These are phyloP conservation scores for Drepanosiphum platanoidis DNA, from an alignment of 2,888 invertebrate genomes.

Conservation along the genomic window DNA sequence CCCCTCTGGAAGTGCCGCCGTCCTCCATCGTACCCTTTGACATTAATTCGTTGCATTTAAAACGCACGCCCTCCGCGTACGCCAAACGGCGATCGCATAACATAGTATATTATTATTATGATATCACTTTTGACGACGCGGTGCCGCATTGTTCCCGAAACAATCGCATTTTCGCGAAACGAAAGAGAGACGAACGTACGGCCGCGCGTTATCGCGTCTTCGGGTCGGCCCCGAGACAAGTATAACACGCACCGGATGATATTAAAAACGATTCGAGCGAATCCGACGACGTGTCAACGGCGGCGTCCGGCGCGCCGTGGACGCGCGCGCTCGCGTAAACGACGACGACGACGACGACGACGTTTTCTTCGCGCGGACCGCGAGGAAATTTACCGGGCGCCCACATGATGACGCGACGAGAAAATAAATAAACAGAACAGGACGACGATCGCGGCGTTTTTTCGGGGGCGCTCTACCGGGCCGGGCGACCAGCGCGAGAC, in stretches of 20 bases:
- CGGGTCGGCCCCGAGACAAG: constrained; percentile 2
- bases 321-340: too few species aligned
- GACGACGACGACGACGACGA: not conserved
- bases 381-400: not conserved
- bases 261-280: too few species aligned
- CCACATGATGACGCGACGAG: not conserved
- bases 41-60: not conserved
- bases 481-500: constrained; percentile 30
- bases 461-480: not conserved
- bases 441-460: not conserved
- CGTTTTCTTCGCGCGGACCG: not conserved
- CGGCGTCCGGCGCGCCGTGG: too few species aligned
- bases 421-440: too few species aligned
- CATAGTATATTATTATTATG: not conserved
- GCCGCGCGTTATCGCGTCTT: not conserved
- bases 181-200: not conserved
- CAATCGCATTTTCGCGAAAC: not conserved
- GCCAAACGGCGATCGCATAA: not conserved
- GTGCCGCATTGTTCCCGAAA: not conserved
- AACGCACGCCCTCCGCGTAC: not conserved
- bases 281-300: not conserved
- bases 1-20: constrained; percentile 53
- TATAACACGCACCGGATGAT: too few species aligned
- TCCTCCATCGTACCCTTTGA: constrained; percentile 45
- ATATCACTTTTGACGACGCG: constrained; percentile 10